A percentile compares a stretch with the other conserved stretches of the same genome.
These are phyloP conservation scores for Pipistrellus kuhlii DNA, from an alignment of 2,797 vertebrate genomes.

Conservation along the genomic window DNA sequence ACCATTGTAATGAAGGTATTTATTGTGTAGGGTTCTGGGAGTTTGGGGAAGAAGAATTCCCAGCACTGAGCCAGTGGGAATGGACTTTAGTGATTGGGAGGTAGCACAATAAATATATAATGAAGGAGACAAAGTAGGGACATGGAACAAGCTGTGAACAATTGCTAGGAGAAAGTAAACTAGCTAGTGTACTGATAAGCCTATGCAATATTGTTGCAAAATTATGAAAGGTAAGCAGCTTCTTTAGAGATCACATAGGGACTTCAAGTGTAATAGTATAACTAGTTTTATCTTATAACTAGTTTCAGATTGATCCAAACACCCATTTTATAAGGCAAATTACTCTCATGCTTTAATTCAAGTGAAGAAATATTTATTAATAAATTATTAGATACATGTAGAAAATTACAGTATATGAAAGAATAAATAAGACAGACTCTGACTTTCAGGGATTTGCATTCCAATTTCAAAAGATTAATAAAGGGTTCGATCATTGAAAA, in stretches of 20 bases:
- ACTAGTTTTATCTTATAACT: background rate
- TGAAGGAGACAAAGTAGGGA: conserved; percentile 27
- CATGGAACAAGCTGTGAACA: conserved; percentile 23
- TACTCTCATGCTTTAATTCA: background rate
- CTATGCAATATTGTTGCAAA: background rate
- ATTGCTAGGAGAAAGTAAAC: background rate
- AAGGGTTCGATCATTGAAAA: background rate
- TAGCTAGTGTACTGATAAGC: background rate
- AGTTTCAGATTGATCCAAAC: conserved; percentile 11
- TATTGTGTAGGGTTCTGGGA: conserved; percentile 56
- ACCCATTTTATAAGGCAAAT: background rate
- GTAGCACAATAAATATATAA: conserved; percentile 52
- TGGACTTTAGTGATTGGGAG: background rate
- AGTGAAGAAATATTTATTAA: background rate
- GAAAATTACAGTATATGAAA: background rate
- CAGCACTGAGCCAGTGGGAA: conserved; percentile 58
- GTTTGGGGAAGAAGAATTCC: background rate
- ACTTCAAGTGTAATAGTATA: background rate
- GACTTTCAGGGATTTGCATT: background rate
- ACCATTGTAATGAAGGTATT: conserved; percentile 59
- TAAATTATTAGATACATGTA: background rate
- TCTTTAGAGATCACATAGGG: background rate
- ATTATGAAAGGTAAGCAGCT: background rate
- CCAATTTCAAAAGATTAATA: background rate
- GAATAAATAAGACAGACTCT: background rate